Conservation (phyloP, 92 coral and sea anemone genomes). For the Epizoanthus illoricatus region DNA sequence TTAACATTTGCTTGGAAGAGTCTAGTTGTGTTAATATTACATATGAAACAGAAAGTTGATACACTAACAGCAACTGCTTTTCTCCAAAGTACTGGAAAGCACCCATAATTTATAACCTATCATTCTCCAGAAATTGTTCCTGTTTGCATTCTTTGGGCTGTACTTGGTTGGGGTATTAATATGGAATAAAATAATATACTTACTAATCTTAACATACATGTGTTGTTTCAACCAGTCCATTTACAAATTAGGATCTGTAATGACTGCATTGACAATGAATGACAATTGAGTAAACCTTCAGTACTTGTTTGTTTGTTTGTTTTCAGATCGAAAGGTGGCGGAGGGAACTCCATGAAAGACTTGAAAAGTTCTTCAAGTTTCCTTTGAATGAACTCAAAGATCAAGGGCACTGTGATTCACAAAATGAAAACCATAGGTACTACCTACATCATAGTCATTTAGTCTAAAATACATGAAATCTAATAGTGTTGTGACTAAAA, state of each 20-base stretch:
- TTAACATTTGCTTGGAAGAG: too few relatives aligned
- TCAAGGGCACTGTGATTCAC: conserved; percentile 53
- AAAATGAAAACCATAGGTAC: conserved; percentile 55
- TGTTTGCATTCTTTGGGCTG: too few relatives aligned
- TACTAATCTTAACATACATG: too few relatives aligned
- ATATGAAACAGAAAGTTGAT: too few relatives aligned
- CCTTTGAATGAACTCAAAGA: conserved; percentile 51
- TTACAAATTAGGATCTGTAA: neutral
- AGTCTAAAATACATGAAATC: neutral
- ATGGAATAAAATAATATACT: too few relatives aligned
- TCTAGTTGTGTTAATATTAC: too few relatives aligned
- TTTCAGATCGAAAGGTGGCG: conserved; percentile 59
- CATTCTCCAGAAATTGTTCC: too few relatives aligned
- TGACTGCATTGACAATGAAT: neutral
- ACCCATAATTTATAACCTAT: too few relatives aligned
- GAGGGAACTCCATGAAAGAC: conserved; percentile 61
- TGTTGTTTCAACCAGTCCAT: too few relatives aligned
- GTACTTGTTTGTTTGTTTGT: conserved; percentile 17
- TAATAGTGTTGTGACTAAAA: neutral
- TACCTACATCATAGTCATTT: neutral
- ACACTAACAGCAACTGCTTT: too few relatives aligned
- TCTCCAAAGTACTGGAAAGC: too few relatives aligned
- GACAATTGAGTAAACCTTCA: neutral
- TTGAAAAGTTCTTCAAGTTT: conserved; percentile 57
- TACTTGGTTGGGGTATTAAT: too few relatives aligned